Conservation (phyloP, 2,888 invertebrate genomes). For the Drosophila phalerata region DNA sequence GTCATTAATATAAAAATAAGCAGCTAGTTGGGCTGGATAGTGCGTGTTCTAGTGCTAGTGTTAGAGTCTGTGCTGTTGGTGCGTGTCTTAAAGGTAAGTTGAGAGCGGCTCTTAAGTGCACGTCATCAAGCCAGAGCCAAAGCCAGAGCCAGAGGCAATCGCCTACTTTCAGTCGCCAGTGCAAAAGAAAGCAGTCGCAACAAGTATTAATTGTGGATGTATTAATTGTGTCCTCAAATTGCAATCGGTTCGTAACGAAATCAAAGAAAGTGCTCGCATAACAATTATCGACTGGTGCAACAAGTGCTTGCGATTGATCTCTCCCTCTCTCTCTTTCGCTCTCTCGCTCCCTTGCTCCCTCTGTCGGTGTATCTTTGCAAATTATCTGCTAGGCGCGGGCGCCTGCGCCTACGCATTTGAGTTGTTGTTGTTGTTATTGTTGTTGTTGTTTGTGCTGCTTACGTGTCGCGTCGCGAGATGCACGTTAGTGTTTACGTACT, state of each 20-base stretch:
- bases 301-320: slow-evolving; percentile 44
- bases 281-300: slow-evolving; percentile 41
- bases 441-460: slow-evolving; percentile 50
- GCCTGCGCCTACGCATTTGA: slow-evolving; percentile 55
- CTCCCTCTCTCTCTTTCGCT: background rate
- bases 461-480: slow-evolving; percentile 63
- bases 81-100: slow-evolving; percentile 48
- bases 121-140: slow-evolving; percentile 51
- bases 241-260: slow-evolving; percentile 21
- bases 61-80: background rate
- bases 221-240: slow-evolving; percentile 11
- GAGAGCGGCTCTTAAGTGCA: slow-evolving; percentile 57
- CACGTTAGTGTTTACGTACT: slow-evolving; percentile 36
- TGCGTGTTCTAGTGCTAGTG: slow-evolving; percentile 18
- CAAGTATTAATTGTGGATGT: slow-evolving; percentile 10
- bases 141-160: slow-evolving; percentile 1
- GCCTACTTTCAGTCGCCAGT: slow-evolving; percentile 9
- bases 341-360: background rate
- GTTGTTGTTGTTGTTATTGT: background rate
- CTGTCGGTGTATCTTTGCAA: background rate
- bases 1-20: slow-evolving; percentile 12
- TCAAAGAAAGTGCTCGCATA: slow-evolving; percentile 31
- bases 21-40: slow-evolving; percentile 21
- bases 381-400: slow-evolving; percentile 34
- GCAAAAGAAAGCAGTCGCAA: slow-evolving; percentile 45